Evolutionary conservation across 2,888 invertebrate genomes (phyloP), one percentile per base, ranked within the genome.

Genomic region (Orgyia antiqua): DNA sequence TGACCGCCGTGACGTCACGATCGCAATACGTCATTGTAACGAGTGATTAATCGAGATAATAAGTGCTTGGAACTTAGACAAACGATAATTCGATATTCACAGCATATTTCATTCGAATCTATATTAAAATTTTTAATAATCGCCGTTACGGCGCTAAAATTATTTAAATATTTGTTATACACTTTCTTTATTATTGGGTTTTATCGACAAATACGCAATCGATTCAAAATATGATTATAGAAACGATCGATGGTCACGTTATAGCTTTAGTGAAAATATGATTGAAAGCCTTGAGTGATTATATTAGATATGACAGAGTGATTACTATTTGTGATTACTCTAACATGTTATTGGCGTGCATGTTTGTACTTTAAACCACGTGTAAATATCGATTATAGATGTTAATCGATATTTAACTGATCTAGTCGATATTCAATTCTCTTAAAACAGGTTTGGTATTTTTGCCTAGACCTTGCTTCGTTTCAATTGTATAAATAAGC

Each of bases 1-100:
- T 58, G 68, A 58, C 66, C 65, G 59, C 24, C 6, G 50, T 56
- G 63, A 60, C 64, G 50, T 56, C 62, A 60, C 64, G 65, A 62
- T 53, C 47, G 39, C n/a, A n/a, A 36, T 26, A 51, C 61, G 60
- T 58, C 63, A 51, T 47, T 27, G 25, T 32, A 18, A 28, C 26
- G 31, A 33, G 30, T 50, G 44, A 39, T 38, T 24, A 41, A 53
- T 46, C 27, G 39, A 31, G 31, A 24, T 19, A 27, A 26, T 12
- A 19, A 15, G 15, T 6, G 17, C 20, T 30, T 21, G 27, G 23
- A 36, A 27, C 10, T 36, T 45, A 36, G 27, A 21, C 28, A 31
- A 30, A 36, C 27, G 27, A 44, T 21, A 35, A 23, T 19, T 29
- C 29, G 17, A 8, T 13, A 10, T 20, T 13, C 18, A 12, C 13